Percentiles rank a stretch among this genome's conserved stretches.
These are phyloP conservation scores for Eupleurogrammus muticus DNA, from an alignment of 2,797 vertebrate genomes.

Conservation along the genomic window DNA sequence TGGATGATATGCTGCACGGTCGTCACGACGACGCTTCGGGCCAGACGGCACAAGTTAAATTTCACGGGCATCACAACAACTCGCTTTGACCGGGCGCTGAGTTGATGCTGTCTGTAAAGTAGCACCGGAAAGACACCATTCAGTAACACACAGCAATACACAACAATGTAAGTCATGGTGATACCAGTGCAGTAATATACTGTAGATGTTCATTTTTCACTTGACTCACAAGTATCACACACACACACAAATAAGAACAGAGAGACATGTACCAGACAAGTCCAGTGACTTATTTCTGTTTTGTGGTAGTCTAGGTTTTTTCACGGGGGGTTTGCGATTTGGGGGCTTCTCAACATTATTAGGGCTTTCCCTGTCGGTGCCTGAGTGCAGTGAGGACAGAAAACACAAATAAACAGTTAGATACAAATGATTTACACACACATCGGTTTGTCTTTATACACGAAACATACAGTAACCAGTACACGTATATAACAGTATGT, in stretches of 20 bases:
- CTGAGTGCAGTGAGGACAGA: slow-evolving; percentile 77
- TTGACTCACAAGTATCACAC: slow-evolving; percentile 5
- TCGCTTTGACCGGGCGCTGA: slow-evolving; percentile 76
- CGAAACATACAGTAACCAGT: not conserved
- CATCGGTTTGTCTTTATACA: slow-evolving; percentile 34
- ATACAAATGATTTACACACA: slow-evolving; percentile 55
- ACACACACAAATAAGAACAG: slow-evolving; percentile 61
- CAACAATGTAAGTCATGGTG: not conserved
- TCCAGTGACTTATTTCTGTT: slow-evolving; percentile 86
- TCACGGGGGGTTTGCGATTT: slow-evolving; percentile 85
- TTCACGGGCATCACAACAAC: slow-evolving; percentile 73
- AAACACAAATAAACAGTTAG: slow-evolving; percentile 71
- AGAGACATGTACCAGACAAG: slow-evolving; percentile 81
- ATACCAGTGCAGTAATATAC: not conserved
- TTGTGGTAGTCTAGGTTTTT: slow-evolving; percentile 86
- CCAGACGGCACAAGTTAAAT: slow-evolving; percentile 46
- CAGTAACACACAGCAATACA: not conserved
- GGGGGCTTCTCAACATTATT: slow-evolving; percentile 84
- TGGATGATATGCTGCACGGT: slow-evolving; percentile 53
- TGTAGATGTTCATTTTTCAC: slow-evolving; percentile 1
- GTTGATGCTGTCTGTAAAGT: slow-evolving; percentile 74
- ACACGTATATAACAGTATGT: not conserved
- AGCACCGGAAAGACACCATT: not conserved
- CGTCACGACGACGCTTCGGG: slow-evolving; percentile 65
- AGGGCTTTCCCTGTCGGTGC: slow-evolving; percentile 84